A percentile compares a stretch with the other conserved stretches of the same genome.
Conservation (phyloP, 30 jellyfish, hydroid and myxozoan genomes). For the Cassiopea xamachana region DNA sequence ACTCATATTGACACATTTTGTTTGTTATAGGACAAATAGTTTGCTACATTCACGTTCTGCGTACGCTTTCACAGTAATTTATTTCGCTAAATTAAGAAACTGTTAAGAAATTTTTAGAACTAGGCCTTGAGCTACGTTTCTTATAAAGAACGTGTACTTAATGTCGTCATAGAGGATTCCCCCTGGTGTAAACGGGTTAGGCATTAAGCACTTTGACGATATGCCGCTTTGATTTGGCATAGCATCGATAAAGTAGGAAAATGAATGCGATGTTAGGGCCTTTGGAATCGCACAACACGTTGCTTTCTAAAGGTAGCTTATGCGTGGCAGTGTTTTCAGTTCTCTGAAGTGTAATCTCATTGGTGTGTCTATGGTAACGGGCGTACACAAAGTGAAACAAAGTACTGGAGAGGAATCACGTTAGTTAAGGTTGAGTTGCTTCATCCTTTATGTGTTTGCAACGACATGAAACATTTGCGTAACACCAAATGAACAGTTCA, state of each 20-base stretch:
- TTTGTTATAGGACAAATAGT: too few relatives aligned
- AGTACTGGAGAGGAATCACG: neutral
- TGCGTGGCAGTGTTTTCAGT: neutral
- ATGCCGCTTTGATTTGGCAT: neutral
- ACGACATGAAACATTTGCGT: too few relatives aligned
- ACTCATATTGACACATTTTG: too few relatives aligned
- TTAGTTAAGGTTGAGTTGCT: neutral
- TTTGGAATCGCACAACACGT: neutral
- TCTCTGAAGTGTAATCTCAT: neutral
- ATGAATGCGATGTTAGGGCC: neutral
- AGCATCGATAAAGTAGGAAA: neutral
- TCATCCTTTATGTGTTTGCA: too few relatives aligned
- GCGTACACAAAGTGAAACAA: slow-evolving; percentile 2
- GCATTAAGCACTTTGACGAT: neutral
- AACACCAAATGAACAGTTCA: too few relatives aligned
- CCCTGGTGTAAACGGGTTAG: neutral
- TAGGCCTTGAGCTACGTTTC: neutral
- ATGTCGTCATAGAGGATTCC: neutral
- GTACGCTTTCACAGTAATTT: too few relatives aligned
- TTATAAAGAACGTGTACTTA: neutral
- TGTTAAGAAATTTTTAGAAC: too few relatives aligned
- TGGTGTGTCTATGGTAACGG: neutral
- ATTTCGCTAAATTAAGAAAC: too few relatives aligned
- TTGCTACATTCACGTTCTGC: too few relatives aligned
- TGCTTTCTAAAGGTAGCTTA: neutral